Conservation (phyloP, 2,888 invertebrate species). For the Carpatolechia fugitivella region DNA sequence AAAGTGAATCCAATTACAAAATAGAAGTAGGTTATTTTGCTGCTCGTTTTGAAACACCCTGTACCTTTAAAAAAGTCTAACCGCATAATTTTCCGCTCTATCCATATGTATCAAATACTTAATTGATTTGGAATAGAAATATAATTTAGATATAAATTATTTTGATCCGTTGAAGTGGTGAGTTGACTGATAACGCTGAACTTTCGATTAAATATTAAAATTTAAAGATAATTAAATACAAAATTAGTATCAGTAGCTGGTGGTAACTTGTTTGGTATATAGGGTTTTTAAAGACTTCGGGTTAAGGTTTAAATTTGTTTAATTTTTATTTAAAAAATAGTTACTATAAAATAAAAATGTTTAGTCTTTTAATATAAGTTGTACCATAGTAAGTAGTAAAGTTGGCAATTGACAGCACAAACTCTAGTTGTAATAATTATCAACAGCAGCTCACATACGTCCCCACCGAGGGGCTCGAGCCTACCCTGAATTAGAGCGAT, state of each 20-base stretch:
- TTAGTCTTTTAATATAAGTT: too few species aligned
- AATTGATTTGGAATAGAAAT: not conserved
- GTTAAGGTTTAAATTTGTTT: not conserved
- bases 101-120: not conserved
- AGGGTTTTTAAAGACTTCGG: not conserved
- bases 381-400: too few species aligned
- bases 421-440: too few species aligned
- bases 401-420: too few species aligned
- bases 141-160: not conserved
- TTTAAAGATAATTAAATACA: slow-evolving; percentile 2
- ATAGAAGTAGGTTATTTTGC: too few species aligned
- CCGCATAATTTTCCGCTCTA: not conserved
- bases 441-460: too few species aligned
- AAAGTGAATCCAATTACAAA: too few species aligned
- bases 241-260: not conserved
- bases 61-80: not conserved
- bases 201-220: slow-evolving; percentile 8
- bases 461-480: too few species aligned
- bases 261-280: not conserved
- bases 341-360: too few species aligned
- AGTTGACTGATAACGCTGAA: slow-evolving; percentile 1
- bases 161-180: not conserved
- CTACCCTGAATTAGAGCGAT: too few species aligned
- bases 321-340: too few species aligned
- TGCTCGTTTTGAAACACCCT: too few species aligned